These are phyloP conservation scores for Ariolimax columbianus DNA, from an alignment of 2,888 invertebrate genomes.

Conservation along the genomic window DNA sequence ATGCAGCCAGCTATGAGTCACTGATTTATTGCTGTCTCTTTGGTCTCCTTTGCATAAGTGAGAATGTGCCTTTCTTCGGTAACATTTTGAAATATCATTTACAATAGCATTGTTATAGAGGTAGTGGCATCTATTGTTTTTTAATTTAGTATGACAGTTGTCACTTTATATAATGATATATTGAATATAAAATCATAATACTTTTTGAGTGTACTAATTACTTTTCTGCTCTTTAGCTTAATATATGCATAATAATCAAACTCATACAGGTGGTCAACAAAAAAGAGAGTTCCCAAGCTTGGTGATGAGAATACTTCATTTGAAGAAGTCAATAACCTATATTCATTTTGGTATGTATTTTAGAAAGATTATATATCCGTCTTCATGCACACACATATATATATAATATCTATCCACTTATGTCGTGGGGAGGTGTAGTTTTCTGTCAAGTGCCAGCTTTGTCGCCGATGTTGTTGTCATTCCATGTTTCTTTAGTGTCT, in stretches of 20 bases:
- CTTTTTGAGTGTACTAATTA: background rate
- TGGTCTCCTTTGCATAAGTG: background rate
- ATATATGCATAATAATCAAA: background rate
- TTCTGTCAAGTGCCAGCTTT: too few species aligned
- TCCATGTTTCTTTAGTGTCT: too few species aligned
- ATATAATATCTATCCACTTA: too few species aligned
- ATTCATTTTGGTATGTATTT: conserved; percentile 92
- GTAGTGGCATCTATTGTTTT: background rate
- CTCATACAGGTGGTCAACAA: conserved; percentile 93
- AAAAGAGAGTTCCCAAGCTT: conserved; percentile 89
- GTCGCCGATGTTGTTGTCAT: too few species aligned
- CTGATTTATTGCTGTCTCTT: too few species aligned
- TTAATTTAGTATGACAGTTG: too few species aligned
- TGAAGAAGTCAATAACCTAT: conserved; percentile 94
- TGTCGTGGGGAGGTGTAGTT: too few species aligned
- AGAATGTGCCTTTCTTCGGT: background rate
- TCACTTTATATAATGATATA: too few species aligned
- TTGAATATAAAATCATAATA: too few species aligned
- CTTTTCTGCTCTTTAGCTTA: background rate
- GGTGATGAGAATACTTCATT: conserved; percentile 87
- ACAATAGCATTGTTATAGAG: background rate
- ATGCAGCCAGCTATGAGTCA: too few species aligned
- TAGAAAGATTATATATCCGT: background rate
- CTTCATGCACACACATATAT: too few species aligned
- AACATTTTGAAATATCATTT: background rate